Conservation (phyloP, 2,888 invertebrate species). For the Ochlodes sylvanus region DNA sequence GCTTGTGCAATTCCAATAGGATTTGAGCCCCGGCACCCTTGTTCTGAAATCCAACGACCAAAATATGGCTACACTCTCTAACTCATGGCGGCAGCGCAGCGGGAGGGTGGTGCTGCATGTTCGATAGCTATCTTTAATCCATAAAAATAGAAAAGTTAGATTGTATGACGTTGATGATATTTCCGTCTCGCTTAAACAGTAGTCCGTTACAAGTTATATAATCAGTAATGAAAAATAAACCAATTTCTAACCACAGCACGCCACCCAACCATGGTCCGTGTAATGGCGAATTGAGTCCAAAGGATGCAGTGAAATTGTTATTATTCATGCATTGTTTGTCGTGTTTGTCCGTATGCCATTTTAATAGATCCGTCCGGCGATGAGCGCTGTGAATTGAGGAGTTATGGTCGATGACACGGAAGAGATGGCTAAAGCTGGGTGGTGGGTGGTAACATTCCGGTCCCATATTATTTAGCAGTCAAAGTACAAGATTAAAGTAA, state of each 20-base stretch:
- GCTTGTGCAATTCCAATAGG: too few species aligned
- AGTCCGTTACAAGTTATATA: neutral
- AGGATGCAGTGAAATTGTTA: conserved; percentile 27
- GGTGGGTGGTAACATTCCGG: too few species aligned
- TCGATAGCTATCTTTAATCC: too few species aligned
- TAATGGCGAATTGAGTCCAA: conserved; percentile 24
- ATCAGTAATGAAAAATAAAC: conserved; percentile 1
- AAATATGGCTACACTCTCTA: too few species aligned
- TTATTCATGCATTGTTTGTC: conserved; percentile 13
- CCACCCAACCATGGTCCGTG: neutral
- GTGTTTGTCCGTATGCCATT: conserved; percentile 1
- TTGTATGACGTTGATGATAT: neutral
- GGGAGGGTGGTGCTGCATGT: too few species aligned
- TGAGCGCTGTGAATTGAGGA: conserved; percentile 4
- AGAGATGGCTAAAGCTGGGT: neutral
- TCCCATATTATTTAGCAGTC: too few species aligned
- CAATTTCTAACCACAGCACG: conserved; percentile 12
- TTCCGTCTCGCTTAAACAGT: neutral
- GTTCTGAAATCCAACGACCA: too few species aligned
- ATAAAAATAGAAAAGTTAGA: too few species aligned
- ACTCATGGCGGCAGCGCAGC: too few species aligned
- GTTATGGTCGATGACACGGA: conserved; percentile 5
- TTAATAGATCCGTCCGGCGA: neutral
- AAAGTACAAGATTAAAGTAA: too few species aligned
- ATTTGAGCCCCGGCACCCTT: too few species aligned